phyloP scores from a whole-genome alignment of 1,140 invertebrate genomes.

The Drosophila malerkotliana region DNA sequence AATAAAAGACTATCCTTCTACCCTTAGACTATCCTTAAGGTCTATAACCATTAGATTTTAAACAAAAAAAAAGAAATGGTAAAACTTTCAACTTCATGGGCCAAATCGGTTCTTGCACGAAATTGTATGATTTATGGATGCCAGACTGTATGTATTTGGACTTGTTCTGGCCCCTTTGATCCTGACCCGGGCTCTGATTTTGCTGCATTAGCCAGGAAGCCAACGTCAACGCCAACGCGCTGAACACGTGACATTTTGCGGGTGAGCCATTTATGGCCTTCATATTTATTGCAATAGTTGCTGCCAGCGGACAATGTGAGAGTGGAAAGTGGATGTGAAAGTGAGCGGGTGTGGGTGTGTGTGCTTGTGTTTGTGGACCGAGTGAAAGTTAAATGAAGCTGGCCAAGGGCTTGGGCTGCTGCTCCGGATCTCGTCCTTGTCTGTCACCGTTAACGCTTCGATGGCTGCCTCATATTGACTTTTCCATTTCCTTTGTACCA shows the following conservation, averaged over 20 bases:
- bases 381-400: slow-evolving; percentile 52
- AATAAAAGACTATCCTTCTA: not conserved
- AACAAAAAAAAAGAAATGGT: not conserved
- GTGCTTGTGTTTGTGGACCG: slow-evolving; percentile 12
- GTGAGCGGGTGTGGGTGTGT: not conserved
- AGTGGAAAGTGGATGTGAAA: slow-evolving; percentile 8
- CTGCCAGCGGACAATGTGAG: slow-evolving; percentile 45
- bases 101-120: not conserved
- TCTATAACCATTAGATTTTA: no score
- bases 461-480: slow-evolving; percentile 42
- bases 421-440: slow-evolving; percentile 32
- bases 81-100: not conserved
- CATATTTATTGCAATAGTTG: slow-evolving; percentile 75
- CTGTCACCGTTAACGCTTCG: slow-evolving; percentile 63
- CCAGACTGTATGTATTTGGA: no score
- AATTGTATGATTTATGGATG: not conserved
- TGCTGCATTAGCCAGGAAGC: slow-evolving; percentile 26
- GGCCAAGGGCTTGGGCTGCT: slow-evolving; percentile 26
- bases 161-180: not conserved
- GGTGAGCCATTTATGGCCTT: slow-evolving; percentile 53
- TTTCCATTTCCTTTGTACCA: slow-evolving; percentile 35
- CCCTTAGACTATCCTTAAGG: not conserved
- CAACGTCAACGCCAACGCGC: slow-evolving; percentile 24
- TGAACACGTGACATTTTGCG: slow-evolving; percentile 61
- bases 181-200: slow-evolving; percentile 48